Base-by-base conservation (phyloP, 2,797 vertebrate species). In the Amblyopsis hoosieri region DNA sequence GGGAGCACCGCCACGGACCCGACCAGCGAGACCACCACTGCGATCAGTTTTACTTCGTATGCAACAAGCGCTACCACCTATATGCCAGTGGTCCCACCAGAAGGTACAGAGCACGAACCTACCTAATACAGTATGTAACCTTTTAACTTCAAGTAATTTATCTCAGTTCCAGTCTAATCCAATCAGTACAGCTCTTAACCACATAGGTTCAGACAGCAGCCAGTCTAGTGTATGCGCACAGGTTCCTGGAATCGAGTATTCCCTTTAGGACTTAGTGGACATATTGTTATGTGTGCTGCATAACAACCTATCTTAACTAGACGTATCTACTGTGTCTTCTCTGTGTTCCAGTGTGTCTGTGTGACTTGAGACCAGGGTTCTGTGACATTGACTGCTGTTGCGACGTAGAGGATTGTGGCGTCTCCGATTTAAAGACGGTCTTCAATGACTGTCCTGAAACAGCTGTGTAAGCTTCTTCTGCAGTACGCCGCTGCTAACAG, bases 331-430 rank as follows among this genome's bases (percentile, higher is more conserved):
- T 75, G 0, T 71, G 31, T 5, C 46, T 6, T 45, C 12, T 47
- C 13, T 75, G 0, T 72, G 31, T 5, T 79, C 8, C 74, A 94
- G 92, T 14, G 50, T 94, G 93, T 67, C 47, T 75, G 31, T 94
- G 93, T 75, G 82, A 94, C 68, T 57, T 93, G 62, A 92, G 87
- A 1, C 84, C 88, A 17, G 77, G 60, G 55, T 91, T 92, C 64
- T 94, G 93, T 70, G 91, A 94, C 72, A 86, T 93, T 1, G 88
- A 88, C 75, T 94, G 93, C 80, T 94, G 93, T 17, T 94, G 93
- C 75, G 93, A 94, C 71, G 73, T 61, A 3, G 50, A 57, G 5
- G 91, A 94, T 58, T 94, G 93, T 12, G 80, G 68, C 0, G 14
- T 90, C n/a, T 56, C 75, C 0, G 81, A 93, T 73, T 60, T 92